Conservation (phyloP, 1,140 invertebrate genomes). For the Drusus annulatus region DNA sequence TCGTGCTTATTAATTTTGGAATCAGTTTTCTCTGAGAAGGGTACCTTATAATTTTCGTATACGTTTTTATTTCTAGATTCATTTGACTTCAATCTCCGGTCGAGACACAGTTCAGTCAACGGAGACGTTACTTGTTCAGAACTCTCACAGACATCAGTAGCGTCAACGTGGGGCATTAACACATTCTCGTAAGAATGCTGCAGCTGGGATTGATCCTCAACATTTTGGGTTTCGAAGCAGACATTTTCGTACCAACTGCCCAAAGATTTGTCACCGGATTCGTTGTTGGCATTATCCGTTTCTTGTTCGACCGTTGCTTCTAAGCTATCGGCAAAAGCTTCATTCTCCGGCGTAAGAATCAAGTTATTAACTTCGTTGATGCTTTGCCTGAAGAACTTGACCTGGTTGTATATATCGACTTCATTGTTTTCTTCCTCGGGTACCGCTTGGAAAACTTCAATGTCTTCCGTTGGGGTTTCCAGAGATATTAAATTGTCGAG, state of each 20-base stretch:
- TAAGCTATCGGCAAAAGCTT: slow-evolving; percentile 60
- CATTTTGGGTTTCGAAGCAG: slow-evolving; percentile 62
- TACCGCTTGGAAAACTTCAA: not conserved
- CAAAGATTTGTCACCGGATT: slow-evolving; percentile 17
- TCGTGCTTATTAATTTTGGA: not conserved
- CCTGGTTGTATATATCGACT: slow-evolving; percentile 80
- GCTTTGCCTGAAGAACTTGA: slow-evolving; percentile 80
- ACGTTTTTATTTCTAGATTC: slow-evolving; percentile 9
- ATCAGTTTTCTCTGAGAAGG: slow-evolving; percentile 25
- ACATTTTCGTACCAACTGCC: slow-evolving; percentile 52
- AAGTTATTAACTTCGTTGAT: slow-evolving; percentile 83
- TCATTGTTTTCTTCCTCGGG: slow-evolving; percentile 58
- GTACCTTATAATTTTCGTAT: slow-evolving; percentile 55
- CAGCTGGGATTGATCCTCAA: slow-evolving; percentile 65
- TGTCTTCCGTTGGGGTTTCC: slow-evolving; percentile 18
- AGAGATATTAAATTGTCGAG: slow-evolving; percentile 47
- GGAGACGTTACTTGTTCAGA: slow-evolving; percentile 12
- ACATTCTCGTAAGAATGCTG: slow-evolving; percentile 29
- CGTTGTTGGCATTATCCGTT: not conserved
- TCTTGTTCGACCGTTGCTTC: slow-evolving; percentile 51
- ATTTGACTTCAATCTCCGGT: slow-evolving; percentile 35
- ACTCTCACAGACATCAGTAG: not conserved
- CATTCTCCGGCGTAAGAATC: slow-evolving; percentile 67
- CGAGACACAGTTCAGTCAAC: slow-evolving; percentile 46
- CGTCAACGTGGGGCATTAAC: not conserved